Conservation (phyloP, 2,888 invertebrate species). For the Brachypalpus laphriformis region DNA sequence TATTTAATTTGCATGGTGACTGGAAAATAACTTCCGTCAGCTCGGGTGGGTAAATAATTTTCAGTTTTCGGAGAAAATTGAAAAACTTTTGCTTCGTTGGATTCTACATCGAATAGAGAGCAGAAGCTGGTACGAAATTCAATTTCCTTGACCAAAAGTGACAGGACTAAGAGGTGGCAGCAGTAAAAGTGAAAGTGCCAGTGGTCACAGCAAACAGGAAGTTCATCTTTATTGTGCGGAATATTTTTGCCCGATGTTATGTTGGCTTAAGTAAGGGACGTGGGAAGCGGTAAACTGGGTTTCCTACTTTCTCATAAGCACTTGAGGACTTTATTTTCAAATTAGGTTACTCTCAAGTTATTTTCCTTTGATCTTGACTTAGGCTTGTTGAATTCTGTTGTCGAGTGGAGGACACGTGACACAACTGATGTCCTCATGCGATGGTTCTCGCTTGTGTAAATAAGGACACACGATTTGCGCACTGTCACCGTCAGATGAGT, state of each 20-base stretch:
- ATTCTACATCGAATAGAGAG: slow-evolving; percentile 10
- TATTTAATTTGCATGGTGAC: slow-evolving; percentile 66
- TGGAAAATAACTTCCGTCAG: slow-evolving; percentile 70
- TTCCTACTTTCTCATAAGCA: slow-evolving; percentile 37
- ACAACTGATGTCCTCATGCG: slow-evolving; percentile 44
- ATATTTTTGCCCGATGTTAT: slow-evolving; percentile 5
- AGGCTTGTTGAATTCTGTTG: slow-evolving; percentile 61
- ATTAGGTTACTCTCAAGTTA: slow-evolving; percentile 72
- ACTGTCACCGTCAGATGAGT: slow-evolving; percentile 21
- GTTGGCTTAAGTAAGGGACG: not conserved
- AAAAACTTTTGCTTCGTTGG: slow-evolving; percentile 66
- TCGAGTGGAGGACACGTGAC: slow-evolving; percentile 67
- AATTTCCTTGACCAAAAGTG: slow-evolving; percentile 65
- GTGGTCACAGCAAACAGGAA: slow-evolving; percentile 63
- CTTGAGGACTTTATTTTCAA: slow-evolving; percentile 64
- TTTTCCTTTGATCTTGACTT: slow-evolving; percentile 77
- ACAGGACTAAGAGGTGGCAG: slow-evolving; percentile 17
- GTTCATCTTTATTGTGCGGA: slow-evolving; percentile 52
- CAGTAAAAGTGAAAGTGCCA: slow-evolving; percentile 67
- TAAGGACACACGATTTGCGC: slow-evolving; percentile 46
- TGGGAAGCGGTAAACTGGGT: slow-evolving; percentile 39
- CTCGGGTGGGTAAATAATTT: slow-evolving; percentile 42
- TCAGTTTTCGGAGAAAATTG: slow-evolving; percentile 50
- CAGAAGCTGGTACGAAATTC: slow-evolving; percentile 61
- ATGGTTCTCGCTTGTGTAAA: slow-evolving; percentile 50